Conservation (phyloP, 2,797 vertebrate genomes). For the Gallirallus australis region DNA sequence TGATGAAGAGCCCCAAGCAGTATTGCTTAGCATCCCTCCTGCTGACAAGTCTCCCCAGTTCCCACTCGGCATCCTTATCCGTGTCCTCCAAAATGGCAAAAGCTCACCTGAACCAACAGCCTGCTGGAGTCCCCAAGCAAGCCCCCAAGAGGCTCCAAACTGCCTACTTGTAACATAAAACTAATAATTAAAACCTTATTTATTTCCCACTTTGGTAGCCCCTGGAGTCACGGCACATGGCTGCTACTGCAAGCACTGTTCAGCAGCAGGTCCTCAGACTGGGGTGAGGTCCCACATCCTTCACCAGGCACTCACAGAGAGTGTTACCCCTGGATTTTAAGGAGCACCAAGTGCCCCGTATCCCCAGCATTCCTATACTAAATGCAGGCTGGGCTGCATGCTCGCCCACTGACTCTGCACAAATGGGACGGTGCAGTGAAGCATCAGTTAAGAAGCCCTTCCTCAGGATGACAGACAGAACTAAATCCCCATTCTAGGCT, state of each 20-base stretch:
- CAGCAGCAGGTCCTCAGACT: background rate
- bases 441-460: background rate
- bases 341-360: fast-evolving
- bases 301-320: background rate
- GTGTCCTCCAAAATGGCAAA: background rate
- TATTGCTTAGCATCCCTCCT: background rate
- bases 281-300: fast-evolving
- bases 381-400: too few species aligned
- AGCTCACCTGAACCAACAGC: background rate
- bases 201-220: background rate
- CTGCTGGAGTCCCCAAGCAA: fast-evolving
- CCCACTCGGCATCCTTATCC: background rate
- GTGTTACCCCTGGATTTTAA: background rate
- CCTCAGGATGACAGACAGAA: background rate
- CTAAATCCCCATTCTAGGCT: background rate
- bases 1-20: background rate
- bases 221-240: background rate
- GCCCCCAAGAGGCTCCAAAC: background rate
- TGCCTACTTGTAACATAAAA: background rate
- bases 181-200: fast-evolving
- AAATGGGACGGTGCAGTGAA: background rate
- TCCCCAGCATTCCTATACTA: background rate
- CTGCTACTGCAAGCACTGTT: fast-evolving
- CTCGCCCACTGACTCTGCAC: background rate
- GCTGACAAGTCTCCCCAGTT: background rate